These are phyloP conservation scores for Magallana nippona DNA, from an alignment of 2,888 invertebrate genomes.

Conservation along the genomic window DNA sequence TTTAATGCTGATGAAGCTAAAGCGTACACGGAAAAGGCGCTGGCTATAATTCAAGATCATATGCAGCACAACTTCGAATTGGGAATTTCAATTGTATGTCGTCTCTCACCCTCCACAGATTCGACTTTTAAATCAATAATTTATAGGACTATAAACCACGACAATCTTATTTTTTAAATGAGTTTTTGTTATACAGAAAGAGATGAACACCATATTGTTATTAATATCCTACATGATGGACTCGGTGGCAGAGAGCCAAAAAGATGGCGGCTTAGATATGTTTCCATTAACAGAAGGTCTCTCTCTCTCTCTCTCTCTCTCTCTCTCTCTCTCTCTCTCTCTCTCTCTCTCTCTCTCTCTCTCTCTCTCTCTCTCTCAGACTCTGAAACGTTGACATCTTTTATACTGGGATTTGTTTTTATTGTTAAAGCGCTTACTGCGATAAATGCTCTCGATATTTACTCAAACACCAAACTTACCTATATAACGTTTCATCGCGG, in stretches of 20 bases:
- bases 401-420: too few species aligned
- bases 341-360: slow-evolving; percentile 25
- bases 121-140: too few species aligned
- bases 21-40: neutral
- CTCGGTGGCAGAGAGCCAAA: neutral
- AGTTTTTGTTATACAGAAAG: neutral
- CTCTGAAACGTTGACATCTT: neutral
- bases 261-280: neutral
- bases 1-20: neutral
- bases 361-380: slow-evolving; percentile 14
- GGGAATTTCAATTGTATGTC: neutral
- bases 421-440: too few species aligned
- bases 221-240: neutral
- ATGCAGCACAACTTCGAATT: neutral
- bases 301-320: slow-evolving; percentile 26
- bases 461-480: too few species aligned
- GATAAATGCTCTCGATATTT: too few species aligned
- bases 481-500: too few species aligned
- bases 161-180: too few species aligned
- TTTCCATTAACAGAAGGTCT: neutral
- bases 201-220: neutral
- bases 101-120: neutral
- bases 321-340: slow-evolving; percentile 31
- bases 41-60: neutral
- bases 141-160: too few species aligned